Conservation (phyloP, 2,113 vertebrate species). For the Sturnira hondurensis region DNA sequence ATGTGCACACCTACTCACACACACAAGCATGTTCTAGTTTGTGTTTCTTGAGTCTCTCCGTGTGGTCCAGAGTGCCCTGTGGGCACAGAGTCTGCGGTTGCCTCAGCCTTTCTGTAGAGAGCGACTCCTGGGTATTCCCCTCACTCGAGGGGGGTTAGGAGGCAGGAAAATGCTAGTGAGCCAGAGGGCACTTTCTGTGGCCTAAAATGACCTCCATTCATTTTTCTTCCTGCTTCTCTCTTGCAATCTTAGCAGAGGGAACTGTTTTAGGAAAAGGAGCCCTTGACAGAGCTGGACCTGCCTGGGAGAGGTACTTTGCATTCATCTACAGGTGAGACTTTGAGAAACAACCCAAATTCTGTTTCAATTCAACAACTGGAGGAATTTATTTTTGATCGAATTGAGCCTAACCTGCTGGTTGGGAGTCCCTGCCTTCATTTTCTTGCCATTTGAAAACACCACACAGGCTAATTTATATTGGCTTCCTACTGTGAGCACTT, state of each 20-base stretch:
- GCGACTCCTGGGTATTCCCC: neutral
- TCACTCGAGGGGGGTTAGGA: neutral
- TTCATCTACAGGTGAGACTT: neutral
- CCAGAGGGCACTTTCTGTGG: neutral
- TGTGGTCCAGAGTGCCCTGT: fast-evolving
- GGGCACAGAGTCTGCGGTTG: neutral
- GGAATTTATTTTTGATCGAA: neutral
- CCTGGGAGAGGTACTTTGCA: neutral
- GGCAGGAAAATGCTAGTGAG: neutral
- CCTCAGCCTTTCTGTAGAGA: neutral
- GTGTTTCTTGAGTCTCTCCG: neutral
- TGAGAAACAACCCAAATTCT: neutral
- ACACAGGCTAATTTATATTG: neutral
- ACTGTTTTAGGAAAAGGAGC: neutral
- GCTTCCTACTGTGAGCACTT: neutral
- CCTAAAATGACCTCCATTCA: neutral
- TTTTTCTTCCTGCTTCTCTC: neutral
- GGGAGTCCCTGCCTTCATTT: neutral
- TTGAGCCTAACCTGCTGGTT: neutral
- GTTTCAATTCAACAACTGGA: neutral
- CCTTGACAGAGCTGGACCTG: neutral
- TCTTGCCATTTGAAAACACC: neutral
- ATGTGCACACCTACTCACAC: neutral
- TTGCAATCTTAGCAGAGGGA: neutral
- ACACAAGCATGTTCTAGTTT: neutral